phyloP scores from a whole-genome alignment of 2,113 vertebrate genomes.

The Penelope pileata region DNA sequence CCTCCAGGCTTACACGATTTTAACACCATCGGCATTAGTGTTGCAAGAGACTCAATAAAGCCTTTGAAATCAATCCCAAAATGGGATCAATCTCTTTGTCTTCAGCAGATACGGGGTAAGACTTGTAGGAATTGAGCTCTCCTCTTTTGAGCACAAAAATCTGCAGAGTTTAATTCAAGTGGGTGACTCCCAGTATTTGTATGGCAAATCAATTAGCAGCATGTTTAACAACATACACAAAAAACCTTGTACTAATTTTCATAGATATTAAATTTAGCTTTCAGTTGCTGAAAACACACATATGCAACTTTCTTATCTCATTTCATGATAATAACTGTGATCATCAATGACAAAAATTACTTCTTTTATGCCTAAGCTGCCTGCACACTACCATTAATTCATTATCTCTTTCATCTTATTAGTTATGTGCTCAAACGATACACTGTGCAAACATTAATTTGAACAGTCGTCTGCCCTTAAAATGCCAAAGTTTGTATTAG shows the following conservation, averaged over 20 bases:
- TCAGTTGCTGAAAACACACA: constrained; percentile 24
- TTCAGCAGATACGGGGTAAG: neutral
- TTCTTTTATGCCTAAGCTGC: constrained; percentile 38
- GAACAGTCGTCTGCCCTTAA: constrained; percentile 54
- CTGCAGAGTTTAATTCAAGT: constrained; percentile 20
- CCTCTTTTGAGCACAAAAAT: neutral
- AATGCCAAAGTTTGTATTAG: constrained; percentile 33
- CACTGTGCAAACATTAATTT: constrained; percentile 40
- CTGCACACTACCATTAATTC: constrained; percentile 38
- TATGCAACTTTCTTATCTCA: neutral
- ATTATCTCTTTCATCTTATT: constrained; percentile 58
- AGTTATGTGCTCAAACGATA: neutral
- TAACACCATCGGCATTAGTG: neutral
- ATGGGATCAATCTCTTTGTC: neutral
- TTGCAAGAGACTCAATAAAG: neutral
- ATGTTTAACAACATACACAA: constrained; percentile 42
- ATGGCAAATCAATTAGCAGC: constrained; percentile 55
- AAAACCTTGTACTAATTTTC: constrained; percentile 37
- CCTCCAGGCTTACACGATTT: neutral
- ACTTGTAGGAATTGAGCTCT: neutral
- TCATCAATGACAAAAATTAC: constrained; percentile 39
- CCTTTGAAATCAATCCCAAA: constrained; percentile 16
- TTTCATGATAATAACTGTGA: constrained; percentile 14
- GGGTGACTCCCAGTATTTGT: constrained; percentile 35
- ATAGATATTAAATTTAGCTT: constrained; percentile 46